Base-by-base conservation (phyloP, 1,140 invertebrate species). In the Wasmannia auropunctata region DNA sequence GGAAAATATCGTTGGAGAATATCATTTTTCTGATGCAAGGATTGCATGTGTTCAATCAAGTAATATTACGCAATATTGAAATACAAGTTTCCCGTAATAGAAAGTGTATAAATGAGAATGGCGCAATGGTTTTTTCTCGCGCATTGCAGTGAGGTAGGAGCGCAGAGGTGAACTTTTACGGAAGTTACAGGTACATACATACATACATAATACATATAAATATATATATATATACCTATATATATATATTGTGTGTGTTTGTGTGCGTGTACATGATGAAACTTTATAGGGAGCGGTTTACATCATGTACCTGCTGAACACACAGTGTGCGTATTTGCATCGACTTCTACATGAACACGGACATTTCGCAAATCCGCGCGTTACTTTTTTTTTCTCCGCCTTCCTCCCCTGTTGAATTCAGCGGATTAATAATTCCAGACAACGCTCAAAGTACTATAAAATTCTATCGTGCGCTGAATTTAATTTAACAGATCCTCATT, bases 341-440 rank as follows among this genome's bases (percentile, higher is more conserved):
- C 22, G 49, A 81, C 51, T 34, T 72, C 28, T 16, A 58, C 65
- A 37, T 8, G 34, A 70, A 37, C 67, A 40, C 37, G 51, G 25
- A 81, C 49, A 43, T 81, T 81, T 81, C 37, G 67, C 67, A 74
- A 46, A 83, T 83, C 74, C 8, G 54, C 67, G 37, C 28, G 25
- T 4, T 43, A 43, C 51, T 37, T 58, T 40, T 70, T 51, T 62
- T 60, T 16, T 62, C 60, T 14, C 5, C 43, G n/a, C n/a, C n/a
- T n/a, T n/a, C n/a, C n/a, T 16, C 4, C 19, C 25, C 34, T 34
- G 25, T 54, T n/a, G 40, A n/a, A 74, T 72, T 74, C 37, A 43
- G 51, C 40, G 37, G 51, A 83, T 83, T 83, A 83, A 83, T 83
- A 83, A 83, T 83, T 83, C 79, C 67, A 22, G 67, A 25, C 67